Conservation (phyloP, 92 coral and sea anemone genomes). For the Parazoanthus darwini region DNA sequence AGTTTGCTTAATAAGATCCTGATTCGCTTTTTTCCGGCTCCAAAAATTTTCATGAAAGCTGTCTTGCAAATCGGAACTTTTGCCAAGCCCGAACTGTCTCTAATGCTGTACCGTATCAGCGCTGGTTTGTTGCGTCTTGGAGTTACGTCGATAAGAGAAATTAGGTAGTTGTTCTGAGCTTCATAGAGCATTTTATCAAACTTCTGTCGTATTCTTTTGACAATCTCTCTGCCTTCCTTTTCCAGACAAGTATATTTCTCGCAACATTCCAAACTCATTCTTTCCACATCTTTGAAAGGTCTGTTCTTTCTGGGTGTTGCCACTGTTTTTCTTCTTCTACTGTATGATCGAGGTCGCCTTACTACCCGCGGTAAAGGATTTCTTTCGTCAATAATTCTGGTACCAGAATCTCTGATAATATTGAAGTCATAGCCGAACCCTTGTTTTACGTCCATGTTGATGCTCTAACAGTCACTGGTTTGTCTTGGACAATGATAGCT, state of each 20-base stretch:
- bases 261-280: slow-evolving; percentile 47
- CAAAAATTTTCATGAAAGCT: slow-evolving; percentile 22
- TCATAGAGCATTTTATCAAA: slow-evolving; percentile 45
- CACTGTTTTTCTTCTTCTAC: slow-evolving; percentile 30
- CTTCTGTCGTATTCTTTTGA: slow-evolving; percentile 34
- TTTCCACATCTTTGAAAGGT: slow-evolving; percentile 10
- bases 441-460: background rate
- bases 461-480: slow-evolving; percentile 12
- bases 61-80: slow-evolving; percentile 13
- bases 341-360: slow-evolving; percentile 6
- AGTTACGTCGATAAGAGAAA: slow-evolving; percentile 44
- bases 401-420: background rate
- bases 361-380: slow-evolving; percentile 3
- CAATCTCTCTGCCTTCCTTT: slow-evolving; percentile 18
- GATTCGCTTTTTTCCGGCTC: background rate
- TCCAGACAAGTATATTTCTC: slow-evolving; percentile 35
- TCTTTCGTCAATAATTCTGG: background rate
- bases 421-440: slow-evolving; percentile 37
- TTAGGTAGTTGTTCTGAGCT: slow-evolving; percentile 32
- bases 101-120: slow-evolving; percentile 8
- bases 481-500: background rate
- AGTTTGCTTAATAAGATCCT: background rate
- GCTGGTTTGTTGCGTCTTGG: slow-evolving; percentile 9
- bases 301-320: slow-evolving; percentile 47
- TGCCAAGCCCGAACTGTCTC: slow-evolving; percentile 6